These are phyloP conservation scores for Sminthopsis crassicaudata DNA, from an alignment of 2,113 vertebrate genomes.

Conservation along the genomic window DNA sequence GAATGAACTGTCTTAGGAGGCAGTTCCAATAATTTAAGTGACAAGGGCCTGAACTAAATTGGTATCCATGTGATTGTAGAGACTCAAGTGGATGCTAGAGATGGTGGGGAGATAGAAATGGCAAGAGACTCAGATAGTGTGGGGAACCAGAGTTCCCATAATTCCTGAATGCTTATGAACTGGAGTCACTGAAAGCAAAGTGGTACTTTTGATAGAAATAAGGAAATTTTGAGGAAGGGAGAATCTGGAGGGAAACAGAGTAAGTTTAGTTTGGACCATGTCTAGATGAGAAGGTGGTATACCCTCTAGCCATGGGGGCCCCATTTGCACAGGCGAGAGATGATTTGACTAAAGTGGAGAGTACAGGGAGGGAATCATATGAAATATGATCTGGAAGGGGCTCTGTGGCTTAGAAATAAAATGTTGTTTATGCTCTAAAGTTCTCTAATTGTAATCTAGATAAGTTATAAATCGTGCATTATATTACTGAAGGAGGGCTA, in stretches of 20 bases:
- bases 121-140: too few relatives aligned
- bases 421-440: background rate
- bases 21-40: background rate
- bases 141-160: too few relatives aligned
- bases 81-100: background rate
- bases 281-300: background rate
- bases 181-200: too few relatives aligned
- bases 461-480: background rate
- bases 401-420: background rate
- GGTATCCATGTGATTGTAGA: background rate
- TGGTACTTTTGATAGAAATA: background rate
- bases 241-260: background rate
- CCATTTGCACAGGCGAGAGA: background rate
- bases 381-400: background rate
- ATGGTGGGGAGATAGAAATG: background rate
- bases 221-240: background rate
- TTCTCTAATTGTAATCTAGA: background rate
- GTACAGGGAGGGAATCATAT: background rate
- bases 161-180: too few relatives aligned
- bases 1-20: background rate
- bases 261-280: background rate
- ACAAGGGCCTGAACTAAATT: background rate
- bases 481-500: background rate
- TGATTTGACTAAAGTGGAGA: background rate
- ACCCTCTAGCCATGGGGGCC: background rate